Conservation (phyloP, 2,113 vertebrate genomes). For the Chroicocephalus ridibundus region DNA sequence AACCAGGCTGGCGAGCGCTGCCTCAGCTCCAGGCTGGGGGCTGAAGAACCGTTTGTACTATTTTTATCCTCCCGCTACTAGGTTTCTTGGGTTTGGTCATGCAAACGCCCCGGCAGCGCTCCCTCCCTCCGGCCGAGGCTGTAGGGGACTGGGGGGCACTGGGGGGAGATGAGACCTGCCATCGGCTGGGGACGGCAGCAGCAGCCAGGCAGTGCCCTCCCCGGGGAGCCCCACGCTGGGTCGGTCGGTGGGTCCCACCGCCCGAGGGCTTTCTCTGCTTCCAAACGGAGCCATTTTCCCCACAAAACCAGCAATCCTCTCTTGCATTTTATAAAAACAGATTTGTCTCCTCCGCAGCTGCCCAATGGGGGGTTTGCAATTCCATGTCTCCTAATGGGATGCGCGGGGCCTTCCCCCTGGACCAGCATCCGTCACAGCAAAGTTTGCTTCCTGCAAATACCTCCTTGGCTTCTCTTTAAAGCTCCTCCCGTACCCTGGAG, state of each 20-base stretch:
- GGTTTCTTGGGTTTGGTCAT: neutral
- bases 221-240: accelerated
- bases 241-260: neutral
- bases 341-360: accelerated
- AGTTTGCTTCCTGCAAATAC: neutral
- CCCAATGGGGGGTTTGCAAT: accelerated
- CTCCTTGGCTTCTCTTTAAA: neutral
- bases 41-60: neutral
- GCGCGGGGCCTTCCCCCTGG: accelerated
- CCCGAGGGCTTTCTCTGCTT: neutral
- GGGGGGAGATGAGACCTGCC: no score
- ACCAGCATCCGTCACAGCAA: accelerated
- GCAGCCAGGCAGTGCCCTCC: neutral
- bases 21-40: neutral
- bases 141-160: accelerated
- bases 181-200: neutral
- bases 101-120: accelerated
- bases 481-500: neutral
- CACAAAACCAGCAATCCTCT: neutral
- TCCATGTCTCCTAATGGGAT: neutral
- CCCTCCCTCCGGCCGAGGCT: accelerated
- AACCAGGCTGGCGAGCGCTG: neutral
- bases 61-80: neutral
- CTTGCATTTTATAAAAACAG: accelerated
- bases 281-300: neutral